Base-by-base conservation (phyloP, 2,113 vertebrate species). In the Aspidoscelis tigris region DNA sequence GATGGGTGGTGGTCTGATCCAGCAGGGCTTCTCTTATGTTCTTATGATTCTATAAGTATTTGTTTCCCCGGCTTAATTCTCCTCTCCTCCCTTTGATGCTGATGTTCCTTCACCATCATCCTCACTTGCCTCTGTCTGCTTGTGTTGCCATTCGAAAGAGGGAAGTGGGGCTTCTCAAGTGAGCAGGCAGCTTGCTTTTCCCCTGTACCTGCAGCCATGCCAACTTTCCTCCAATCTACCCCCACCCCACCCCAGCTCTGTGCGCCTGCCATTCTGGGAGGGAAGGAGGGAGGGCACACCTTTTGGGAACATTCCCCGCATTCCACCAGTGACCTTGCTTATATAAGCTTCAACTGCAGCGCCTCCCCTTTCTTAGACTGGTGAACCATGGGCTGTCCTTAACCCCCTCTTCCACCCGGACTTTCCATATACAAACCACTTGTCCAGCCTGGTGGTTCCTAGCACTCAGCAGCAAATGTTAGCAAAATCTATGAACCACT, bases 281-380 rank as follows among this genome's bases (percentile, higher is more conserved):
- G 33, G 33, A 33, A 33, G 33, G 33, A 33, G 33, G 33, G 33
- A 84, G 50, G 90, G 91, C 88, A 87, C 86, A 79, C 91, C 88
- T 83, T 88, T 12, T 76, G 90, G 89, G 92, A 90, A 89, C 90
- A 95, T 95, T 94, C 88, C 89, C 80, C 83, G 43, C 92, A 95
- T 95, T 92, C 94, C 91, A 84, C 41, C 55, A 66, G 85, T 50
- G 84, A 74, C 88, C 93, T 92, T 94, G 94, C 94, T 95, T 93
- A 93, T 84, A 92, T 89, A 94, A 94, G 87, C 92, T 91, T 84
- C 1, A 7, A 0, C 81, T 78, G 65, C 0, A 1, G 80, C 84
- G 66, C 88, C 84, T 88, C 85, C 76, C 80, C 82, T 90, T 86
- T 80, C 81, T 70, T 77, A 2, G 76, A 2, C 33, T 86, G 84